Evolutionary conservation across 2,888 invertebrate species (phyloP).

Genomic region (Tetropium fuscum): DNA sequence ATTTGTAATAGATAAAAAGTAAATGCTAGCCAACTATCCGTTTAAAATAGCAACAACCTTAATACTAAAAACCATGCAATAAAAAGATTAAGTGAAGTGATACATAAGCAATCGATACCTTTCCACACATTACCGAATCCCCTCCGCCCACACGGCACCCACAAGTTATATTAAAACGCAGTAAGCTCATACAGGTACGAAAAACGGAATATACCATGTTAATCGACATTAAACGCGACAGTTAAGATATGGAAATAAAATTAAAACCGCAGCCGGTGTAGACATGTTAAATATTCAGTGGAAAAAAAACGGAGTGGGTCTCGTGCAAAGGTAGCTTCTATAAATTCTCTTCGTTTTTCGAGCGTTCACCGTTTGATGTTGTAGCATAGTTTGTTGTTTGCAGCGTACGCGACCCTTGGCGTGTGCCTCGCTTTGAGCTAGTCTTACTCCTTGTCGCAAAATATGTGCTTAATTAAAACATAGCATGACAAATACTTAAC

Average conservation of each 20-base stretch:
- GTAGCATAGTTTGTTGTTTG: constrained; percentile 47
- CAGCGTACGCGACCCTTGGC: constrained; percentile 50
- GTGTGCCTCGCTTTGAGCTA: constrained; percentile 56
- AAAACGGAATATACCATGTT: constrained; percentile 28
- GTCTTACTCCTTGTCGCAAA: constrained; percentile 59
- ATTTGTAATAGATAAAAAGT: no score
- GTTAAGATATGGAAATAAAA: constrained; percentile 35
- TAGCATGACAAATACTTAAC: constrained; percentile 65
- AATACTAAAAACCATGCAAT: no score
- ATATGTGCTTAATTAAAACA: constrained; percentile 65
- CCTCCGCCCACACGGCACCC: no score
- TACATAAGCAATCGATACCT: no score
- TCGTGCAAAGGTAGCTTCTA: constrained; percentile 39
- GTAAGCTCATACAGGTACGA: constrained; percentile 13
- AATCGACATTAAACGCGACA: constrained; percentile 32
- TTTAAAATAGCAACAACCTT: no score
- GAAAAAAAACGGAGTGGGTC: constrained; percentile 31
- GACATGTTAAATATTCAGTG: constrained; percentile 40
- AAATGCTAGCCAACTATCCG: no score
- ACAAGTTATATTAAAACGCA: no score
- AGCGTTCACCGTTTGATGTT: constrained; percentile 47
- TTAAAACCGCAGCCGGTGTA: constrained; percentile 30
- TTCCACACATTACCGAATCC: no score
- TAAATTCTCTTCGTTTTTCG: constrained; percentile 54
- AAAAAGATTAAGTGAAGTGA: no score